phyloP scores from a whole-genome alignment of 2,888 invertebrate genomes.

The Andrena haemorrhoa region DNA sequence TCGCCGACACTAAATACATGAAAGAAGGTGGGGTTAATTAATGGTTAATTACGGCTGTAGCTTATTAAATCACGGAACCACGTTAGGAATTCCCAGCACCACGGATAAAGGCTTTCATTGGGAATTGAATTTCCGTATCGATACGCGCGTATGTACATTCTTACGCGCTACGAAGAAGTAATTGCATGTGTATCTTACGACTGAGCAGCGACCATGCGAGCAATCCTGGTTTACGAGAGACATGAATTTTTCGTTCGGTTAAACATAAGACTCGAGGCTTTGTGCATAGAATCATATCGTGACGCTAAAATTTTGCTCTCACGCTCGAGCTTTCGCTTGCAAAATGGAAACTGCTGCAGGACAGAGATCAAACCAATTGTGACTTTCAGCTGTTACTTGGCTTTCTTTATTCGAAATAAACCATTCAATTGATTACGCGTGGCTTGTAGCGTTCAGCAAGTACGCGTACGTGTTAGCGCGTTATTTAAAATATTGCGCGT shows the following conservation, averaged over 20 bases:
- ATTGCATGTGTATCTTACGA: constrained; percentile 60
- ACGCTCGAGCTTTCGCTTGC: neutral
- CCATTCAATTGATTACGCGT: no score
- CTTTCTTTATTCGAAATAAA: no score
- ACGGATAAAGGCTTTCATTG: no score
- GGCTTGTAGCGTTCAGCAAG: no score
- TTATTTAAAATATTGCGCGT: neutral
- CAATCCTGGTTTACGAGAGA: constrained; percentile 69
- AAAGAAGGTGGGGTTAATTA: neutral
- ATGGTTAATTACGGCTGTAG: neutral
- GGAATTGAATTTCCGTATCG: no score
- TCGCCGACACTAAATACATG: constrained; percentile 68
- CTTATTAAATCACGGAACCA: no score
- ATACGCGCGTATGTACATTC: neutral
- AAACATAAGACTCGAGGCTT: constrained; percentile 63
- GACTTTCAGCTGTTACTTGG: neutral
- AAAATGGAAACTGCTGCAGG: neutral
- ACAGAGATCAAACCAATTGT: constrained; percentile 8
- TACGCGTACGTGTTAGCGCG: no score
- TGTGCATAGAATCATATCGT: constrained; percentile 53
- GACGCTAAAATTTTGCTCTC: constrained; percentile 12
- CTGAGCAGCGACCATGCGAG: constrained; percentile 65
- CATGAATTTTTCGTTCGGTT: constrained; percentile 65
- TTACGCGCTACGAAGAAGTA: neutral
- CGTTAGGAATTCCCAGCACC: no score